Evolutionary conservation across 2,113 vertebrate species (phyloP).

Genomic region (Pristiophorus japonicus): DNA sequence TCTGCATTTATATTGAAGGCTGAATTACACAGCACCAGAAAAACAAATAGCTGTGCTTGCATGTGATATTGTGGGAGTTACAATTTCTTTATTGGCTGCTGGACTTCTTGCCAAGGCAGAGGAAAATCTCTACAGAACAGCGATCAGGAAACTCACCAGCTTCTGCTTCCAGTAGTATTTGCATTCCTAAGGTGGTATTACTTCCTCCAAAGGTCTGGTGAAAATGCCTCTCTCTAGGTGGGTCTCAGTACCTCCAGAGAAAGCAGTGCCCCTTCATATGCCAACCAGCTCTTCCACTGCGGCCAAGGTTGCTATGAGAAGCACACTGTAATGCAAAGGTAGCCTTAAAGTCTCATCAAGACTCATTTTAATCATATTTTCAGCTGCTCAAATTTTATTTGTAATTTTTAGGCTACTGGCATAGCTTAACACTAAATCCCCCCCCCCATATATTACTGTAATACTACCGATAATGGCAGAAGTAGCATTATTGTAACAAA

Average conservation of each 20-base stretch:
- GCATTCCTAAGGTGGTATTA: neutral
- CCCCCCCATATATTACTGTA: no score
- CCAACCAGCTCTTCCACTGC: neutral
- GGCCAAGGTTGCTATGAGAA: neutral
- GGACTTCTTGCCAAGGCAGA: neutral
- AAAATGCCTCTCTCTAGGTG: neutral
- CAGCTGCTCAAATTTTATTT: neutral
- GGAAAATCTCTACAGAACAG: neutral
- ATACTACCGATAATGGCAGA: neutral
- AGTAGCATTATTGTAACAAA: neutral
- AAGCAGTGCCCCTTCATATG: neutral
- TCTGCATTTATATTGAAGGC: neutral
- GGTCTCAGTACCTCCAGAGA: neutral
- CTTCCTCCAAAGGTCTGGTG: neutral
- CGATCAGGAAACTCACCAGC: neutral
- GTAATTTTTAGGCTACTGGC: neutral
- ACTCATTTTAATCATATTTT: neutral
- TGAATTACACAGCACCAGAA: neutral
- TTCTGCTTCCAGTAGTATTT: neutral
- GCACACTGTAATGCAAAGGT: neutral
- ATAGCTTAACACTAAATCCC: neutral
- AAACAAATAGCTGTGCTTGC: neutral
- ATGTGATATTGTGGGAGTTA: neutral
- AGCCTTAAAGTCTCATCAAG: neutral
- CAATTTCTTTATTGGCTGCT: neutral